Percentiles rank a stretch among this genome's conserved stretches.
Conservation (phyloP, 2,888 invertebrate genomes). For the Acleris literana region DNA sequence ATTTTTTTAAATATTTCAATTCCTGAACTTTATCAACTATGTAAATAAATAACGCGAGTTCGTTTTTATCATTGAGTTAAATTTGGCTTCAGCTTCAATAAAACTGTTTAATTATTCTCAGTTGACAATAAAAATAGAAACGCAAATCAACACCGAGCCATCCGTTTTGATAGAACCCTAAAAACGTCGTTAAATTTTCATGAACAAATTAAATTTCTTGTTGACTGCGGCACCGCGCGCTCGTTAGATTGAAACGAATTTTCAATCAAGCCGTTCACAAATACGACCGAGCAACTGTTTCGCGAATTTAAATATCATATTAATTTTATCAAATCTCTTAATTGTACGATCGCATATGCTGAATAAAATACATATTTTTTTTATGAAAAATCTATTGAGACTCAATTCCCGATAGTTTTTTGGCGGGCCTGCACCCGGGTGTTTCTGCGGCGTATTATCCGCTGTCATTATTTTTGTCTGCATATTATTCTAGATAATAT, state of each 20-base stretch:
- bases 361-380: not conserved
- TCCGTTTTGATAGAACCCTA: constrained; percentile 41
- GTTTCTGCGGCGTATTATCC: too few relatives aligned
- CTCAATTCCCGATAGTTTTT: too few relatives aligned
- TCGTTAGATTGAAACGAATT: constrained; percentile 69
- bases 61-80: constrained; percentile 2
- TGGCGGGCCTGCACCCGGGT: too few relatives aligned
- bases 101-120: constrained; percentile 25
- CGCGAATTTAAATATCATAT: constrained; percentile 13
- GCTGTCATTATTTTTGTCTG: too few relatives aligned
- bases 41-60: constrained; percentile 1
- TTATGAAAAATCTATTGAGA: too few relatives aligned
- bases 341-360: constrained; percentile 8
- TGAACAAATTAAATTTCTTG: constrained; percentile 69
- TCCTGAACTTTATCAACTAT: not conserved
- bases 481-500: too few relatives aligned
- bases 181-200: constrained; percentile 56
- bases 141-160: constrained; percentile 44
- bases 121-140: constrained; percentile 38
- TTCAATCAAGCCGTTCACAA: constrained; percentile 57
- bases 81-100: constrained; percentile 10
- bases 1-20: too few relatives aligned
- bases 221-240: constrained; percentile 60
- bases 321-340: constrained; percentile 18
- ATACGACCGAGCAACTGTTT: constrained; percentile 21